A percentile compares a stretch with the other conserved stretches of the same genome.
These are phyloP conservation scores for Ips typographus DNA, from an alignment of 1,140 invertebrate species.

Conservation along the genomic window DNA sequence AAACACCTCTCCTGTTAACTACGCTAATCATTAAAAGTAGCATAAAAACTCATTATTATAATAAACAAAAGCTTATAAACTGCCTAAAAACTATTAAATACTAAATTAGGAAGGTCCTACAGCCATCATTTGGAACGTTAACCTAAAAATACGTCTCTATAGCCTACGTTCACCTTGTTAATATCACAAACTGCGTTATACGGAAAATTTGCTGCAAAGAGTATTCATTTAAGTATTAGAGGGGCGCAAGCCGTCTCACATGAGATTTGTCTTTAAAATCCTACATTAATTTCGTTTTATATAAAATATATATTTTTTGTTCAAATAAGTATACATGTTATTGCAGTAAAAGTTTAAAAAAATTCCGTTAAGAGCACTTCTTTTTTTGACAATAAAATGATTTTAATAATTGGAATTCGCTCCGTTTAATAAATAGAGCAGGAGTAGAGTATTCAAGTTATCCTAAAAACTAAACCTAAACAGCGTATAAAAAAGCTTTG, in stretches of 20 bases:
- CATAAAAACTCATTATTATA: not conserved
- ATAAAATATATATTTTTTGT: constrained; percentile 4
- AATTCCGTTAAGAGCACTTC: not conserved
- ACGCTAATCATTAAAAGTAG: too few relatives aligned
- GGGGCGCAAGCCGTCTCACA: too few relatives aligned
- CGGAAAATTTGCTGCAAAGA: too few relatives aligned
- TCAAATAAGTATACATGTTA: not conserved
- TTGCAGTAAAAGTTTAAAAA: not conserved
- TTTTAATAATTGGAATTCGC: too few relatives aligned
- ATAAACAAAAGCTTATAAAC: not conserved
- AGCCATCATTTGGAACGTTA: constrained; percentile 13
- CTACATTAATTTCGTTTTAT: not conserved
- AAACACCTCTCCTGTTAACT: too few relatives aligned
- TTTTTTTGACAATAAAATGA: too few relatives aligned
- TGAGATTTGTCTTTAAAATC: too few relatives aligned
- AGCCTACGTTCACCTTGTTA: constrained; percentile 22
- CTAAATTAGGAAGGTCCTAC: constrained; percentile 21
- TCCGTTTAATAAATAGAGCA: not conserved
- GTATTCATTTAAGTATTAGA: constrained; percentile 1
- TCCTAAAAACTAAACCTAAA: constrained; percentile 4
- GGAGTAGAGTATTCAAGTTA: constrained; percentile 24
- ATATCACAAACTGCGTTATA: constrained; percentile 21
- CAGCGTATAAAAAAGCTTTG: constrained; percentile 20
- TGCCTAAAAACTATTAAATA: constrained; percentile 6
- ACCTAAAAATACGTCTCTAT: constrained; percentile 4